Conservation (phyloP, 1,140 invertebrate species). For the Neodiprion pinetum region DNA sequence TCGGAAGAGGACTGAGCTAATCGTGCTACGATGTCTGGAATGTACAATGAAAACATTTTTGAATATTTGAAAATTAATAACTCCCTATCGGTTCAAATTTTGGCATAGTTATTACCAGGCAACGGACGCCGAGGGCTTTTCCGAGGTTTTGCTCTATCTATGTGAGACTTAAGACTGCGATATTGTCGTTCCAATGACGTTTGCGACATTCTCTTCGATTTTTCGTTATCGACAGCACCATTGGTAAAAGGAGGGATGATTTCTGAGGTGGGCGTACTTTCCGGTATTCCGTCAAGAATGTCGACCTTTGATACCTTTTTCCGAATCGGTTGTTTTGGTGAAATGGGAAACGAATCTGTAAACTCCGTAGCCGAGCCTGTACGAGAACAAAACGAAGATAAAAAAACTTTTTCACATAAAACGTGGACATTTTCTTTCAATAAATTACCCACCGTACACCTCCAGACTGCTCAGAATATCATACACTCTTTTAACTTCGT, state of each 20-base stretch:
- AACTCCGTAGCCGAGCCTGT: slow-evolving; percentile 64
- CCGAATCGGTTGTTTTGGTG: slow-evolving; percentile 46
- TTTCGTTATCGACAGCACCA: slow-evolving; percentile 29
- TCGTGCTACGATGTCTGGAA: slow-evolving; percentile 45
- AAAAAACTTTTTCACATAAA: slow-evolving; percentile 4
- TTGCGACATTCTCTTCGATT: slow-evolving; percentile 29
- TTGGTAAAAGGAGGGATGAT: slow-evolving; percentile 12
- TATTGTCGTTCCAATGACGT: slow-evolving; percentile 38
- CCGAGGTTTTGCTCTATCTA: slow-evolving; percentile 64
- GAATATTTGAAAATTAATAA: neutral
- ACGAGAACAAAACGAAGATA: slow-evolving; percentile 29
- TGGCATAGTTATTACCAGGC: slow-evolving; percentile 46
- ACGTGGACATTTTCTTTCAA: slow-evolving; percentile 12
- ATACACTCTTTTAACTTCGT: slow-evolving; percentile 81
- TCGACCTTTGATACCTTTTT: slow-evolving; percentile 43
- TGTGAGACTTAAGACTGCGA: slow-evolving; percentile 37
- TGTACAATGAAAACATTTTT: slow-evolving; percentile 1
- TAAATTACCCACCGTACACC: slow-evolving; percentile 70
- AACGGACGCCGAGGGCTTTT: slow-evolving; percentile 60
- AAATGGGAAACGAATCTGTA: slow-evolving; percentile 56
- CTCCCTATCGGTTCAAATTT: neutral
- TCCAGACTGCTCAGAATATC: slow-evolving; percentile 74
- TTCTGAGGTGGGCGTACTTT: slow-evolving; percentile 19
- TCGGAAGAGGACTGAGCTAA: slow-evolving; percentile 50
- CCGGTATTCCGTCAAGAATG: slow-evolving; percentile 31